Conservation (phyloP, 2,888 invertebrate species). For the Nemurella pictetii region DNA sequence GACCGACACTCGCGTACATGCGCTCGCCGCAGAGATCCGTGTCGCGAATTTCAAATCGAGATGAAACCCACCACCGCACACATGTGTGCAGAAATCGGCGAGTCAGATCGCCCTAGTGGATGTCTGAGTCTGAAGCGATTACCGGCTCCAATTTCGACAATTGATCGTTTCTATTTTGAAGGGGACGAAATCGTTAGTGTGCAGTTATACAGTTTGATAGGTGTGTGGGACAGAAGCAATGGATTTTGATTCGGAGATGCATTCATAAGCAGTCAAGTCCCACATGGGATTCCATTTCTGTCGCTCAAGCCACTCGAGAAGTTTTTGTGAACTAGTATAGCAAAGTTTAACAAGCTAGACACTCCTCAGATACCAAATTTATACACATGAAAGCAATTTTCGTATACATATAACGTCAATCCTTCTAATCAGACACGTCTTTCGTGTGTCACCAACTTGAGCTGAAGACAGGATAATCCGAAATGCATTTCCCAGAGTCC, state of each 20-base stretch:
- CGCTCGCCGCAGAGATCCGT: neutral
- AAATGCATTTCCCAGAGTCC: neutral
- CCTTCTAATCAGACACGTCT: neutral
- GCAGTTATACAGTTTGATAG: too few species aligned
- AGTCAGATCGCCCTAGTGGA: neutral
- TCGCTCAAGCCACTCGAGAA: too few species aligned
- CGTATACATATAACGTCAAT: too few species aligned
- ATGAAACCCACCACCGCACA: neutral
- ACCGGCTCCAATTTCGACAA: neutral
- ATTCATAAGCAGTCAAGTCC: neutral
- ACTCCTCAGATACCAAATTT: too few species aligned
- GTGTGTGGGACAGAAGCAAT: neutral
- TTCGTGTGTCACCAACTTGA: neutral
- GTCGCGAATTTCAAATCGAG: neutral
- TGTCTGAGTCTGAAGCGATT: neutral
- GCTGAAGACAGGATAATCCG: neutral
- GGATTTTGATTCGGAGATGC: neutral
- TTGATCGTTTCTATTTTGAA: neutral
- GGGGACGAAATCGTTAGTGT: neutral
- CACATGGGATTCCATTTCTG: neutral
- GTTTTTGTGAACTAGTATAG: too few species aligned
- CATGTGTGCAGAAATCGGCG: neutral
- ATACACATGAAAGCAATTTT: too few species aligned
- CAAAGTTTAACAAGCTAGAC: too few species aligned
- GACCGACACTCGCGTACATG: neutral